These are phyloP conservation scores for Teleogryllus oceanicus DNA, from an alignment of 2,888 invertebrate genomes.

Conservation along the genomic window DNA sequence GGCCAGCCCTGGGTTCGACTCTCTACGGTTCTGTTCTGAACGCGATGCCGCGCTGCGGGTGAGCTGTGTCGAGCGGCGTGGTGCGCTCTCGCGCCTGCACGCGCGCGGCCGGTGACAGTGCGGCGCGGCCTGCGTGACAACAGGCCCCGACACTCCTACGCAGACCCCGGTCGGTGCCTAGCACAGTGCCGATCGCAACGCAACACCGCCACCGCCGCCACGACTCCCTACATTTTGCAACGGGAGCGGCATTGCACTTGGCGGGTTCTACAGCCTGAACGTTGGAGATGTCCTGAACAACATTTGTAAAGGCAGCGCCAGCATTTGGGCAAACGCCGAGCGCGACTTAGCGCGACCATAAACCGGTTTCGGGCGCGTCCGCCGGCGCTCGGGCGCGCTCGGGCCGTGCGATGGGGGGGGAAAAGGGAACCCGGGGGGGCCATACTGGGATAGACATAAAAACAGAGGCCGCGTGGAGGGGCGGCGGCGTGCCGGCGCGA, in stretches of 20 bases:
- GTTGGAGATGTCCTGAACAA: conserved; percentile 25
- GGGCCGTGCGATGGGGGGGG: not conserved
- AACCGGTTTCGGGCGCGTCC: conserved; percentile 30
- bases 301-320: conserved; percentile 26
- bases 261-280: not conserved
- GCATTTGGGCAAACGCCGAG: conserved; percentile 30
- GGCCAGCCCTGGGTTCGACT: no score
- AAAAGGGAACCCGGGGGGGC: conserved; percentile 4
- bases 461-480: not conserved
- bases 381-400: conserved; percentile 24
- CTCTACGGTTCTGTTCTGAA: no score
- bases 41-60: no score
- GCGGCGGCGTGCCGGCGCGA: conserved; percentile 11
- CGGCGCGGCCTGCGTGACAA: no score
- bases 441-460: conserved; percentile 18
- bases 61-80: no score
- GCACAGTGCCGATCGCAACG: no score
- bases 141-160: no score
- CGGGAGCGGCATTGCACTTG: not conserved
- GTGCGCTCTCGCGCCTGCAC: no score
- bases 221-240: not conserved
- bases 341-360: conserved; percentile 26
- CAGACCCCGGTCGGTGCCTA: no score
- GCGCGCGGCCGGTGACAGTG: no score
- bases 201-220: no score